Conservation (phyloP, 1,140 invertebrate species). For the Thaumetopoea pityocampa region DNA sequence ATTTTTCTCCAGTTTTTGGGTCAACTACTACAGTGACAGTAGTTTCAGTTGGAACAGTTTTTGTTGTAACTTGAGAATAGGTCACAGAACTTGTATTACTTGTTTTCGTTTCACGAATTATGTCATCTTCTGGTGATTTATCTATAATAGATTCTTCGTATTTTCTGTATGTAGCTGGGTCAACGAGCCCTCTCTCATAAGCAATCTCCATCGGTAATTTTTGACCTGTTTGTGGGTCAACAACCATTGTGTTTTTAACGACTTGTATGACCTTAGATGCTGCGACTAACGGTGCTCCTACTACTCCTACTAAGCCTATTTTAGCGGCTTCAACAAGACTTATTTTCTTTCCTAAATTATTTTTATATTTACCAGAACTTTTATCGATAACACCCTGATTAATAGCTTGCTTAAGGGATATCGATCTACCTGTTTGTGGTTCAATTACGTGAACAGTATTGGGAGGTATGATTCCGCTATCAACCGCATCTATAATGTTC, state of each 20-base stretch:
- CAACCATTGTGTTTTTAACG: slow-evolving; percentile 78
- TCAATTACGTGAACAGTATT: slow-evolving; percentile 86
- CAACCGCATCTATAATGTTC: slow-evolving; percentile 82
- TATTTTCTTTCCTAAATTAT: slow-evolving; percentile 80
- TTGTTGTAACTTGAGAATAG: slow-evolving; percentile 21
- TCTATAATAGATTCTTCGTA: slow-evolving; percentile 67
- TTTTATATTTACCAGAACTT: slow-evolving; percentile 82
- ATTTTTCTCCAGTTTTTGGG: slow-evolving; percentile 84
- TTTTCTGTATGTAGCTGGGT: slow-evolving; percentile 78
- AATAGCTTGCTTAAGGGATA: slow-evolving; percentile 87
- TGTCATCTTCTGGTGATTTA: slow-evolving; percentile 74
- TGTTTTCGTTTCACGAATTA: slow-evolving; percentile 42
- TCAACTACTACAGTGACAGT: slow-evolving; percentile 82
- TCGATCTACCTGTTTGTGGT: slow-evolving; percentile 81
- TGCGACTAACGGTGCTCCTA: slow-evolving; percentile 83
- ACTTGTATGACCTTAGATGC: slow-evolving; percentile 78
- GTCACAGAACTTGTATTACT: slow-evolving; percentile 14
- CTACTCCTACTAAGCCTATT: slow-evolving; percentile 82
- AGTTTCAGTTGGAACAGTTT: slow-evolving; percentile 13
- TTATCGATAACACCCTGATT: slow-evolving; percentile 85
- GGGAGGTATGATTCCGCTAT: slow-evolving; percentile 80
- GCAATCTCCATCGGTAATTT: slow-evolving; percentile 87
- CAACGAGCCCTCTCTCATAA: slow-evolving; percentile 85
- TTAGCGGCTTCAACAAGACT: slow-evolving; percentile 86
- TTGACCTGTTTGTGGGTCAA: slow-evolving; percentile 86